Percentiles rank a stretch among this genome's conserved stretches.
Evolutionary conservation across 2,113 vertebrate species (phyloP).

Genomic region (Willisornis vidua): DNA sequence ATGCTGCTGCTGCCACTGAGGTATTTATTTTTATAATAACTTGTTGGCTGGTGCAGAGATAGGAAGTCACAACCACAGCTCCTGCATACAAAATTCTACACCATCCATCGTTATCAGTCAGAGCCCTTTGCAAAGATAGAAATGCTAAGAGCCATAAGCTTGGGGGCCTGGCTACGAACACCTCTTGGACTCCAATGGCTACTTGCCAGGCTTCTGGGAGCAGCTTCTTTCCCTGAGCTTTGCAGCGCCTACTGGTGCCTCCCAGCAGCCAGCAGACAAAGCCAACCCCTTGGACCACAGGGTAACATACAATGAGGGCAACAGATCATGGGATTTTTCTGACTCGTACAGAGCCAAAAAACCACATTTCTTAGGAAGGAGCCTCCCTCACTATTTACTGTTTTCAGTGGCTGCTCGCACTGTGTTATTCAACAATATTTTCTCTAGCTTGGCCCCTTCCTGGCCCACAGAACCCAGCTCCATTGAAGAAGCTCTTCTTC

Average conservation of each 20-base stretch:
- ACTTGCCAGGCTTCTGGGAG: neutral
- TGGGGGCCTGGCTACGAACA: neutral
- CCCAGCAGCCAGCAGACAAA: neutral
- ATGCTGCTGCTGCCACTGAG: neutral
- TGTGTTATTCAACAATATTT: neutral
- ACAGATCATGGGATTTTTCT: neutral
- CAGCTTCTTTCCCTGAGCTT: neutral
- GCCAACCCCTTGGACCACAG: neutral
- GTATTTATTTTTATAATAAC: constrained; percentile 57
- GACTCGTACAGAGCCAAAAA: neutral
- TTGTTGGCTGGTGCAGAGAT: neutral
- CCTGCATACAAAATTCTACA: neutral
- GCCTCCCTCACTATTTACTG: neutral
- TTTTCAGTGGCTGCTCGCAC: neutral
- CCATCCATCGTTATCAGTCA: neutral
- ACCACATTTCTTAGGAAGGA: neutral
- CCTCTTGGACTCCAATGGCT: neutral
- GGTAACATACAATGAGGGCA: neutral
- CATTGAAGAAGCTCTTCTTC: neutral
- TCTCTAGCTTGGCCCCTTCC: neutral
- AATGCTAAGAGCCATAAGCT: neutral
- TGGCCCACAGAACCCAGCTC: neutral
- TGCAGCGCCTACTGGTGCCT: neutral
- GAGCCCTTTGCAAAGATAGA: neutral
- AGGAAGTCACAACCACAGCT: neutral